Conservation (phyloP, 1,140 invertebrate species). For the Holcopasites calliopsidis region DNA sequence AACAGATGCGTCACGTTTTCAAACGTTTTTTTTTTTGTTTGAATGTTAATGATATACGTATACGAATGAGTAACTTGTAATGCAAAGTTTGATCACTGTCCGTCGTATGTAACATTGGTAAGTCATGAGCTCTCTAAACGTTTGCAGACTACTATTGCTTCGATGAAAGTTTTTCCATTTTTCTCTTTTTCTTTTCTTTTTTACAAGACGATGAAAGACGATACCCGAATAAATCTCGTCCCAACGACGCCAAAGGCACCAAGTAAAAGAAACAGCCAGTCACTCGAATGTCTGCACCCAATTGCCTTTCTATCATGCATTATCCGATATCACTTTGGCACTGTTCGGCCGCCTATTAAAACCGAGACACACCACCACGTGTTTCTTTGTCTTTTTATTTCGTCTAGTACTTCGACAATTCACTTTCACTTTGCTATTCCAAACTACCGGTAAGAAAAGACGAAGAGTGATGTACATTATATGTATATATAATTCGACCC, state of each 20-base stretch:
- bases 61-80: constrained; percentile 8
- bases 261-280: constrained; percentile 51
- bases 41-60: background rate
- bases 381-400: too few species aligned
- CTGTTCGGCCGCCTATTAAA: constrained; percentile 52
- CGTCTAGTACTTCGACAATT: constrained; percentile 32
- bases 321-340: constrained; percentile 45
- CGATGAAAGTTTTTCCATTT: background rate
- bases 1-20: background rate
- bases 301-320: constrained; percentile 18
- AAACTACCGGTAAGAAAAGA: constrained; percentile 55
- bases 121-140: constrained; percentile 10
- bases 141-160: constrained; percentile 20
- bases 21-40: too few species aligned
- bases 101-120: constrained; percentile 36
- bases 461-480: constrained; percentile 37
- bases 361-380: constrained; percentile 24
- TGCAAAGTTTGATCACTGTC: background rate
- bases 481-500: constrained; percentile 53
- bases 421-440: constrained; percentile 34
- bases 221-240: constrained; percentile 48
- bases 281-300: constrained; percentile 13
- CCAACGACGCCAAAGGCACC: constrained; percentile 57
- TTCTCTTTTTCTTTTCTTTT: background rate
- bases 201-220: constrained; percentile 53